Percentiles rank a stretch among this genome's conserved stretches.
These are phyloP conservation scores for Lepisosteus osseus DNA, from an alignment of 2,113 vertebrate genomes.

Conservation along the genomic window DNA sequence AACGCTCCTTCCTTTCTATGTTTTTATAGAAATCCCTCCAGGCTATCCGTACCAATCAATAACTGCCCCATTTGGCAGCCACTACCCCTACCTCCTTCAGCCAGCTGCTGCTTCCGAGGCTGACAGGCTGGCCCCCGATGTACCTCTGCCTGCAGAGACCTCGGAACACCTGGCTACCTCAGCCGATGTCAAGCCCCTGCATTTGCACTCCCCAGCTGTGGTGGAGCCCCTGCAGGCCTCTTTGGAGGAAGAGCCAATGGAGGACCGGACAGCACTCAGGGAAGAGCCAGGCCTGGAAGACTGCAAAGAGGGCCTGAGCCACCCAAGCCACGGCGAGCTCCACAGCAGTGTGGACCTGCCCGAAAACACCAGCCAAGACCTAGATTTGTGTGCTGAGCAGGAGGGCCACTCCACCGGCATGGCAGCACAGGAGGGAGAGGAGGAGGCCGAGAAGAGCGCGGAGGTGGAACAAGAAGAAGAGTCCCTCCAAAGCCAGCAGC, in stretches of 20 bases:
- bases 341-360: background rate
- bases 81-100: slow-evolving; percentile 82
- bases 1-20: slow-evolving; percentile 17
- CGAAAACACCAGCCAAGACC: slow-evolving; percentile 13
- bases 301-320: slow-evolving; percentile 19
- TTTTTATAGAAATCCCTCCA: slow-evolving; percentile 75
- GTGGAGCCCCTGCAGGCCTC: slow-evolving; percentile 56
- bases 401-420: slow-evolving; percentile 33
- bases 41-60: slow-evolving; percentile 85
- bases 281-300: slow-evolving; percentile 36
- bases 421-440: slow-evolving; percentile 30
- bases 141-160: slow-evolving; percentile 63
- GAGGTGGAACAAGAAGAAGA: slow-evolving; percentile 57
- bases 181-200: slow-evolving; percentile 72
- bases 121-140: slow-evolving; percentile 64
- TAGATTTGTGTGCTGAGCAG: slow-evolving; percentile 27
- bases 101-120: slow-evolving; percentile 64
- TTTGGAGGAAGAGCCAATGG: slow-evolving; percentile 48
- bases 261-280: slow-evolving; percentile 35
- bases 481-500: slow-evolving; percentile 53
- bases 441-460: slow-evolving; percentile 57
- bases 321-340: background rate
- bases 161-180: slow-evolving; percentile 67
- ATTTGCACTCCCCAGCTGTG: slow-evolving; percentile 67
- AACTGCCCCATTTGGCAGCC: slow-evolving; percentile 76